Conservation (phyloP, 2,888 invertebrate genomes). For the Pseudolycoriella hygida region DNA sequence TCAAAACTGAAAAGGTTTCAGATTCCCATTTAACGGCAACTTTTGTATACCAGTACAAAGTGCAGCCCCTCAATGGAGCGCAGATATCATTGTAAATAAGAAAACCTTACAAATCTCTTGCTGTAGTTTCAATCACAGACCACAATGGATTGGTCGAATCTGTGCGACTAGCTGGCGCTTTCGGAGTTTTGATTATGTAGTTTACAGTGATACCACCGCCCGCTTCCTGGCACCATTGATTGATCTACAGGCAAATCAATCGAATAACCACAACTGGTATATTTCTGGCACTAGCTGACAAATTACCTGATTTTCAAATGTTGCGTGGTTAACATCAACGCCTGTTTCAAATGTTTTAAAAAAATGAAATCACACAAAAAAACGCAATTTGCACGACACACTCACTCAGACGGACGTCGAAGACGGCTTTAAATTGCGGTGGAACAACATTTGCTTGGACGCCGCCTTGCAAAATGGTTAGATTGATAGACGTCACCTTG, state of each 20-base stretch:
- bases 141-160: conserved; percentile 44
- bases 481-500: conserved; percentile 73
- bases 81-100: too few relatives aligned
- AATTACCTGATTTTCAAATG: conserved; percentile 36
- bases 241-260: conserved; percentile 9
- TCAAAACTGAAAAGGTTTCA: too few relatives aligned
- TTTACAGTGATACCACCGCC: conserved; percentile 43
- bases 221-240: conserved; percentile 39
- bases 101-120: conserved; percentile 33
- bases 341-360: too few relatives aligned
- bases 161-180: conserved; percentile 36
- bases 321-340: conserved; percentile 30
- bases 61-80: too few relatives aligned
- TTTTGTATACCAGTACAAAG: too few relatives aligned
- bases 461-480: conserved; percentile 71
- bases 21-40: too few relatives aligned
- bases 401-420: conserved; percentile 50
- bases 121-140: conserved; percentile 40
- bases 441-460: conserved; percentile 85
- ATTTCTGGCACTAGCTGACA: neutral
- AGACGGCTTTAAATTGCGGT: conserved; percentile 52
- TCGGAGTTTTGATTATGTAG: conserved; percentile 34
- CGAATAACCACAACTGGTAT: neutral
- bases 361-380: too few relatives aligned
- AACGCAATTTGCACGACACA: too few relatives aligned